Conservation (phyloP, 2,113 vertebrate species). For the Trematocara variabile region DNA sequence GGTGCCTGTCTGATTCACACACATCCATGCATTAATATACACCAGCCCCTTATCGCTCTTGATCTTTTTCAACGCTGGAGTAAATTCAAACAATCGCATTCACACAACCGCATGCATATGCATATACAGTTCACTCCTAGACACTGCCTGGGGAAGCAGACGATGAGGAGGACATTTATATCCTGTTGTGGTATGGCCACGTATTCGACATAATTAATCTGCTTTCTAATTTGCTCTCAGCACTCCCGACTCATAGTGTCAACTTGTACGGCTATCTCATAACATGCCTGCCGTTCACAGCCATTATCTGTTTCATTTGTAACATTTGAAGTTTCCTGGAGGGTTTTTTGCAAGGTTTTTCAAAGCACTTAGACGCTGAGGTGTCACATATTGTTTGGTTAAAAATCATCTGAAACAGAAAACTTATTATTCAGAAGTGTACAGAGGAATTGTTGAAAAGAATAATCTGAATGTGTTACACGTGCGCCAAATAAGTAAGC, state of each 20-base stretch:
- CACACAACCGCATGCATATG: not conserved
- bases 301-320: constrained; percentile 15
- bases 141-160: constrained; percentile 34
- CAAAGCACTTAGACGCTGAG: not conserved
- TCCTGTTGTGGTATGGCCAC: constrained; percentile 16
- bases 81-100: not conserved
- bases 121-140: not conserved
- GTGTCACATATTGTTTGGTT: not conserved
- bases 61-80: not conserved
- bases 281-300: not conserved
- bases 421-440: not conserved
- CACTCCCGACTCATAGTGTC: constrained; percentile 8
- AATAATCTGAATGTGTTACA: not conserved
- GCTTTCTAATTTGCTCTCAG: constrained; percentile 51
- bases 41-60: constrained; percentile 1
- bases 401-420: not conserved
- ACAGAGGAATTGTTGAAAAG: not conserved
- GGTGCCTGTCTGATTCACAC: not conserved
- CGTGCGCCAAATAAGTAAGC: not conserved
- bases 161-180: constrained; percentile 49
- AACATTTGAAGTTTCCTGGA: not conserved
- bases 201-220: constrained; percentile 47
- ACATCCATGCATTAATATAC: not conserved
- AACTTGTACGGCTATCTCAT: constrained; percentile 26
- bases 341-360: not conserved